Evolutionary conservation across 2,797 vertebrate genomes (phyloP), one percentile per base, ranked within the genome.

Genomic region (Sebastes oblongus): DNA sequence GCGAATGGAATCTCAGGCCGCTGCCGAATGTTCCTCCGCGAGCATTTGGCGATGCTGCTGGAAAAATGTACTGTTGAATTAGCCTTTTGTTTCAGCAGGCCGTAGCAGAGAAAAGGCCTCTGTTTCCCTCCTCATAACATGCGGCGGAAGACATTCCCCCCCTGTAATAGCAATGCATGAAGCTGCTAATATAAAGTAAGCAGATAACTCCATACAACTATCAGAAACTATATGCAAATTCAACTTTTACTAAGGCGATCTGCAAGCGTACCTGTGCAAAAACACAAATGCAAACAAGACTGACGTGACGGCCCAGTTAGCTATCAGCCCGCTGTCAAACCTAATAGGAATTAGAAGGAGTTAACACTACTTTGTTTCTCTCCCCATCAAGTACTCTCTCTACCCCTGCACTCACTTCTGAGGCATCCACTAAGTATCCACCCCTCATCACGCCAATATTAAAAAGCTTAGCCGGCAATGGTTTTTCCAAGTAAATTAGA

Each of bases 401-500:
- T 84, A 78, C 82, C 78, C 78, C 78, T 81, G 82, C 75, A 77
- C 80, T 67, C 86, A 91, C 88, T 93, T 91, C 91, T 92, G 86
- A 92, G 83, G 88, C 89, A 88, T 80, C 84, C 71, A 75, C 89
- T 86, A 87, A 90, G 90, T 91, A 89, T 89, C 93, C 89, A 75
- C 46, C 77, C 90, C 90, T 89, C 86, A 93, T 92, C 88, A 83
- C 80, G 75, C 81, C 89, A 84, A 92, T 90, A 93, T 94, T 94
- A 94, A 95, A 96, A 95, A 94, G 93, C 93, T 94, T 93, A 93
- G 88, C 92, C 84, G 83, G 78, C 85, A 80, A 93, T 90, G 91
- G 91, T 94, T 96, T 96, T 95, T 94, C 46, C 93, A 92, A 96
- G 93, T 95, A 96, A 96, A 96, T 95, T 92, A 95, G 89, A 96